phyloP scores from a whole-genome alignment of 2,888 invertebrate genomes.

The Mimachlamys varia region DNA sequence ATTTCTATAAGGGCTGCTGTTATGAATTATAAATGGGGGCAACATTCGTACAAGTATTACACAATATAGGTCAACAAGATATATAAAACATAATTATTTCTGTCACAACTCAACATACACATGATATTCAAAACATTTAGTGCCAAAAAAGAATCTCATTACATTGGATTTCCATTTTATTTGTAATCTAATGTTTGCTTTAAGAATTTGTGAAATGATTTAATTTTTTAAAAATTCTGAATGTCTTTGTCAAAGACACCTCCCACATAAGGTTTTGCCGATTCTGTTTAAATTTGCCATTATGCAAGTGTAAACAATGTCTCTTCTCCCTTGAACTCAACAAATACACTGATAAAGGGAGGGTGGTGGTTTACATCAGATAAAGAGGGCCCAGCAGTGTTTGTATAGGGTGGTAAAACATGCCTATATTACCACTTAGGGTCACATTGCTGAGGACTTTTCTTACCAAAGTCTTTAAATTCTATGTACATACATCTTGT shows the following conservation, averaged over 20 bases:
- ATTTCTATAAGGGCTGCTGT: no score
- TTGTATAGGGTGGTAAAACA: not conserved
- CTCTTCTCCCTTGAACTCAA: not conserved
- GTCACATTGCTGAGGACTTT: constrained; percentile 1
- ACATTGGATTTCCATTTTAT: not conserved
- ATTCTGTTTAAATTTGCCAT: not conserved
- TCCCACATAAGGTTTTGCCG: not conserved
- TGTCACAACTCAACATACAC: no score
- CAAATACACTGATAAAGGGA: not conserved
- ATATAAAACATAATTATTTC: not conserved
- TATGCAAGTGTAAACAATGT: not conserved
- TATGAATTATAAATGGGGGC: no score
- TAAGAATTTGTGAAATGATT: not conserved
- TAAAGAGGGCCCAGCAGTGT: not conserved
- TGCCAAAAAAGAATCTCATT: not conserved
- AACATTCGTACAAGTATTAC: no score
- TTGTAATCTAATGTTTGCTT: not conserved
- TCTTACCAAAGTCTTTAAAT: not conserved
- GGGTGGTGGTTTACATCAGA: not conserved
- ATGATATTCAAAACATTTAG: no score
- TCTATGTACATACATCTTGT: not conserved
- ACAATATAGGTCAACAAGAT: not conserved
- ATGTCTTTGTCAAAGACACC: not conserved
- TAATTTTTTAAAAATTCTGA: not conserved
- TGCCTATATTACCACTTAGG: not conserved